phyloP scores from a whole-genome alignment of 2,113 vertebrate species.

The Romanogobio albipinnatus region DNA sequence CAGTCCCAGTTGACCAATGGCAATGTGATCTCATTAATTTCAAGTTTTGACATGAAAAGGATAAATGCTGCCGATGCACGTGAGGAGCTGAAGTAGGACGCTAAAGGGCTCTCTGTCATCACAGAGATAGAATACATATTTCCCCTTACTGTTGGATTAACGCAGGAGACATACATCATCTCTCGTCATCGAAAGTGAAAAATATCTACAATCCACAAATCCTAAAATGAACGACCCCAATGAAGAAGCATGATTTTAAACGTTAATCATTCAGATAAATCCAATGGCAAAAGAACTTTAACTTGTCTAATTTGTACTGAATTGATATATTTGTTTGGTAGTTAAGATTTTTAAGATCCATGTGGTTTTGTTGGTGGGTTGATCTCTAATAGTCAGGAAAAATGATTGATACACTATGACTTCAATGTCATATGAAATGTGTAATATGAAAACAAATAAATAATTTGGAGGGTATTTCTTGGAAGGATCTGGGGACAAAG shows the following conservation, averaged over 20 bases:
- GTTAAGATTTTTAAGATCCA: neutral
- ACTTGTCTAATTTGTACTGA: neutral
- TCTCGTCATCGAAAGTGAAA: slow-evolving; percentile 8
- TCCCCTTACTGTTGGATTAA: slow-evolving; percentile 2
- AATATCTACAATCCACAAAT: slow-evolving; percentile 2
- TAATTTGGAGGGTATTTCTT: neutral
- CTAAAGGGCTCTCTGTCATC: slow-evolving; percentile 14
- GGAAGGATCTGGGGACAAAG: too few species aligned
- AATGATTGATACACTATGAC: neutral
- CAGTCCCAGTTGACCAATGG: slow-evolving; percentile 51
- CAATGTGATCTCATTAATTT: slow-evolving; percentile 28
- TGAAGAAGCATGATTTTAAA: slow-evolving; percentile 17
- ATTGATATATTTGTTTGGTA: neutral
- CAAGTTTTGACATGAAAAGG: slow-evolving; percentile 46
- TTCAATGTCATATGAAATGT: neutral
- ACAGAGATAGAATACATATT: neutral
- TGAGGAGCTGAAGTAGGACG: slow-evolving; percentile 42
- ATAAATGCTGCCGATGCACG: slow-evolving; percentile 46
- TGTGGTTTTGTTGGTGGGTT: neutral
- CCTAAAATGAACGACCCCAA: neutral
- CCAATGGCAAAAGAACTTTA: neutral
- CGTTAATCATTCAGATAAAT: slow-evolving; percentile 13
- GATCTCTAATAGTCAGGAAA: too few species aligned
- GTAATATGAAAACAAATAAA: neutral
- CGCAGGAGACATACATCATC: slow-evolving; percentile 31